Evolutionary conservation across 2,888 invertebrate species (phyloP), one percentile per base, ranked within the genome.

Genomic region (Mechanitis messenoides): DNA sequence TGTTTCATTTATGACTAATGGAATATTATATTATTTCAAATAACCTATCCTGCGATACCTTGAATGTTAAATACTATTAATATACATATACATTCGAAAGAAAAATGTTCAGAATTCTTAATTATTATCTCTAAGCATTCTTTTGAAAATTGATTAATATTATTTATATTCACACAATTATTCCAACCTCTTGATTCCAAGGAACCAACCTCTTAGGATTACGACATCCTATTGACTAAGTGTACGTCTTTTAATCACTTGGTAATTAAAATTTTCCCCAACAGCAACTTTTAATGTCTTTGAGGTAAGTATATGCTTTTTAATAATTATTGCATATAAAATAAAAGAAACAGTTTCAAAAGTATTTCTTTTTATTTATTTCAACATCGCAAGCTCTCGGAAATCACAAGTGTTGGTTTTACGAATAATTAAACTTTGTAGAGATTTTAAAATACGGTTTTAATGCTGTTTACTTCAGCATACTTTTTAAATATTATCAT

Each of bases 371-470:
- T 50, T 50, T 50, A 31, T 50, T 50, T 50, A 50, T 28, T 50
- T 50, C 31, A 50, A 50, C 50, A 50, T 50, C 50, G 50, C 50
- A 9, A 31, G 50, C 50, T 31, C 50, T 31, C 31, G 31, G 31
- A 28, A 50, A 50, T 50, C 50, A 9, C 56, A 53, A 60, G 60
- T 60, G 56, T 60, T 60, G 55, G 56, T 38, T 60, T 60, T 42
- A 60, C 56, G 60, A 56, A 56, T 33, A 56, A 60, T 60, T 60
- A 60, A 56, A 60, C 50, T 53, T 42, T 20, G 56, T 47, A 42
- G 56, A 55, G 53, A 42, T 53, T 60, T 60, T 53, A 53, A 55
- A 38, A 53, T 56, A 53, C 45, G 11, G 45, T 45, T 54, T 59
- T 33, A 56, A 45, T 56, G 12, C 50, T 50, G 50, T 50, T 50